phyloP scores from a whole-genome alignment of 2,797 vertebrate species.

The Austrolebias charrua region DNA sequence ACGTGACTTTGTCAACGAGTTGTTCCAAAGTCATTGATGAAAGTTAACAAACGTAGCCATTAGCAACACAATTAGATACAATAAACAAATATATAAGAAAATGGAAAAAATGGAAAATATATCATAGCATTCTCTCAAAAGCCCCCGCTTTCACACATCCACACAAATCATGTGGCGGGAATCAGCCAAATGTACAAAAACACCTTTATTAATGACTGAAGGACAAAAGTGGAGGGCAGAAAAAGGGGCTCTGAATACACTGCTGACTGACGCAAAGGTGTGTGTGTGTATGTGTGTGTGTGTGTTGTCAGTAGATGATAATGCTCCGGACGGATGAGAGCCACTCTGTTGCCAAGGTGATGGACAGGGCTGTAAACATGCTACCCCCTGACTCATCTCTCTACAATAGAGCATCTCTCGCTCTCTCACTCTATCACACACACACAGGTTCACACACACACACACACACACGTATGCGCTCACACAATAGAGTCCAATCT shows the following conservation, averaged over 20 bases:
- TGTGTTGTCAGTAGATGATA: conserved; percentile 63
- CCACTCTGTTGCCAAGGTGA: conserved; percentile 76
- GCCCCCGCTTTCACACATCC: conserved; percentile 56
- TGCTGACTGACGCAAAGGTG: conserved; percentile 57
- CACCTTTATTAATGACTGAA: conserved; percentile 68
- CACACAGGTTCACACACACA: conserved; percentile 16
- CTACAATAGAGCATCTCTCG: conserved; percentile 58
- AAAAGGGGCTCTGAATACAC: conserved; percentile 65
- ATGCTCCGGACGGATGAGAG: conserved; percentile 74
- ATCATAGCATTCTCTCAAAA: too few species aligned
- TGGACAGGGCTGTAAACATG: conserved; percentile 73
- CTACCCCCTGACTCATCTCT: conserved; percentile 77
- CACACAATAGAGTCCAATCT: conserved; percentile 62
- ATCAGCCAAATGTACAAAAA: conserved; percentile 65
- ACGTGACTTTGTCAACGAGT: conserved; percentile 13
- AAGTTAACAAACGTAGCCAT: conserved; percentile 45
- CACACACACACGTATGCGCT: conserved; percentile 31
- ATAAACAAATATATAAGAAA: conserved; percentile 30
- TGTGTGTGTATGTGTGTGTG: conserved; percentile 25
- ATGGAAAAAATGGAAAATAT: too few species aligned
- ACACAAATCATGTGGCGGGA: conserved; percentile 41
- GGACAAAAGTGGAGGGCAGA: conserved; percentile 59
- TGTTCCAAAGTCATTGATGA: conserved; percentile 40
- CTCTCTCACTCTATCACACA: conserved; percentile 32
- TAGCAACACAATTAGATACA: conserved; percentile 51